These are phyloP conservation scores for Aeoliscus strigatus DNA, from an alignment of 2,797 vertebrate genomes.

Conservation along the genomic window DNA sequence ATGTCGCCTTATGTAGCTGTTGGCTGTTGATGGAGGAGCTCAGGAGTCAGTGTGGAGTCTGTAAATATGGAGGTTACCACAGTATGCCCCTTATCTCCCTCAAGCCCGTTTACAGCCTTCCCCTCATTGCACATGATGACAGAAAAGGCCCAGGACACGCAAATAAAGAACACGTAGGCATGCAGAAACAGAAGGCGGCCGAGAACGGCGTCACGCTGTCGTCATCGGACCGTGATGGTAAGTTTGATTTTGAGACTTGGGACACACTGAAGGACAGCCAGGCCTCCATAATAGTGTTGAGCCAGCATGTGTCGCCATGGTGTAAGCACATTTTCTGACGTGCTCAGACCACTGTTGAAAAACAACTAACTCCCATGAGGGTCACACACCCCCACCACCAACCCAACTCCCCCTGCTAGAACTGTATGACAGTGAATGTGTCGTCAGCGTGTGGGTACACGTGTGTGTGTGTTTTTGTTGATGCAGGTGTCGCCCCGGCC, in stretches of 20 bases:
- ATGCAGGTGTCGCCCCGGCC: conserved; percentile 64
- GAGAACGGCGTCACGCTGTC: conserved; percentile 33
- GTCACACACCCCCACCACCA: background rate
- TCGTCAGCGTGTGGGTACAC: conserved; percentile 17
- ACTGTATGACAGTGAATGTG: conserved; percentile 28
- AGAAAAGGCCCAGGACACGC: conserved; percentile 20
- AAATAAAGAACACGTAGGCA: conserved; percentile 24
- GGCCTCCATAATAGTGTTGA: conserved; percentile 64
- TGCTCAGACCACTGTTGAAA: conserved; percentile 58
- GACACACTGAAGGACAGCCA: conserved; percentile 68
- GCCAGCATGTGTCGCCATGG: conserved; percentile 66
- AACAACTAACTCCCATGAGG: conserved; percentile 60
- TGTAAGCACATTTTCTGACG: conserved; percentile 74
- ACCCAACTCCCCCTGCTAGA: conserved; percentile 7
- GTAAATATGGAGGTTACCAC: conserved; percentile 43
- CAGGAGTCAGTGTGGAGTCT: conserved; percentile 22
- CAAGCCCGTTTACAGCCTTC: conserved; percentile 31
- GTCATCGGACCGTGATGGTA: conserved; percentile 39
- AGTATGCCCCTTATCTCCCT: conserved; percentile 32
- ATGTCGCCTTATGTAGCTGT: conserved; percentile 34
- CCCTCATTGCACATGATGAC: conserved; percentile 19
- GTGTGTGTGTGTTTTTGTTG: conserved; percentile 44
- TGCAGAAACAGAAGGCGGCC: conserved; percentile 27
- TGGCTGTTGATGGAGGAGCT: conserved; percentile 27
- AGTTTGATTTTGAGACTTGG: conserved; percentile 55